These are phyloP conservation scores for Aleadryas rufinucha DNA, from an alignment of 2,113 vertebrate species.

Conservation along the genomic window DNA sequence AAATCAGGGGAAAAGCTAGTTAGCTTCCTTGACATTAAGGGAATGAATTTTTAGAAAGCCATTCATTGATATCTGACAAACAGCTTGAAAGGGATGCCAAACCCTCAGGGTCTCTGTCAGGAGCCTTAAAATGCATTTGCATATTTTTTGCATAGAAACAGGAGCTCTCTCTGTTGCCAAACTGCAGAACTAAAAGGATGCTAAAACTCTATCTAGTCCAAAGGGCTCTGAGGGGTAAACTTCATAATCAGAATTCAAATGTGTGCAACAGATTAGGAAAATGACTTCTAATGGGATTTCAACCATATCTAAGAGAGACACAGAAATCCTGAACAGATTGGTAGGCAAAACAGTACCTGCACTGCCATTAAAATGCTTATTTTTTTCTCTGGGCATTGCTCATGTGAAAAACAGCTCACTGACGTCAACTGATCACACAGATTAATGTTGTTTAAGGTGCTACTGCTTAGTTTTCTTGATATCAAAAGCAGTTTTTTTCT, in stretches of 20 bases:
- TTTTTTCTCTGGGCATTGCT: background rate
- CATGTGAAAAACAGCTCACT: background rate
- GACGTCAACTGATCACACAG: background rate
- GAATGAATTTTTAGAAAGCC: background rate
- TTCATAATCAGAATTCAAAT: constrained; percentile 47
- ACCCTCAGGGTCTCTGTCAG: constrained; percentile 42
- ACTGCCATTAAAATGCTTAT: background rate
- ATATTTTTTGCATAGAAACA: constrained; percentile 55
- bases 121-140: constrained; percentile 60
- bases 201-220: constrained; percentile 18
- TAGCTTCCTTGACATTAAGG: constrained; percentile 6
- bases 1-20: constrained; percentile 40
- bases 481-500: background rate
- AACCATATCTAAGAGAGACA: background rate
- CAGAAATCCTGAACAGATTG: background rate
- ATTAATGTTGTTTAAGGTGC: background rate
- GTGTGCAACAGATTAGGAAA: constrained; percentile 1
- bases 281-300: background rate
- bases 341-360: background rate
- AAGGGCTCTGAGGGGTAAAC: background rate
- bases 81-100: constrained; percentile 61
- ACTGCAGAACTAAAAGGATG: constrained; percentile 62
- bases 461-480: background rate
- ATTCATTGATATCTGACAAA: constrained; percentile 47
- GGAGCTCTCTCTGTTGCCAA: constrained; percentile 40